Conservation (phyloP, 1,140 invertebrate genomes). For the Caligus rogercresseyi region DNA sequence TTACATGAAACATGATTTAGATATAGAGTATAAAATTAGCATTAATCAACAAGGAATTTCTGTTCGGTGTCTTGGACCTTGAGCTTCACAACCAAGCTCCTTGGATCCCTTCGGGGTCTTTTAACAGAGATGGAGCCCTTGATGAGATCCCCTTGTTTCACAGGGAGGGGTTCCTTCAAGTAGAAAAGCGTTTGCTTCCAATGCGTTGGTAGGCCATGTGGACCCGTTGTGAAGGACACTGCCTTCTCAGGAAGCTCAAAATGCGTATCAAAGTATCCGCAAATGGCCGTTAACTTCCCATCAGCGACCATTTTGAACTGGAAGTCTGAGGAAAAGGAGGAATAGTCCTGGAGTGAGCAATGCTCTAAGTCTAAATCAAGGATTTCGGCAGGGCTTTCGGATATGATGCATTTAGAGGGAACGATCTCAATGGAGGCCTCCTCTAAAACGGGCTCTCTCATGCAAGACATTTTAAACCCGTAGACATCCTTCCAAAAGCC, state of each 20-base stretch:
- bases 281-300: slow-evolving; percentile 51
- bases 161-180: slow-evolving; percentile 47
- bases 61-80: not conserved
- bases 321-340: slow-evolving; percentile 62
- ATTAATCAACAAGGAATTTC: slow-evolving; percentile 5
- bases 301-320: slow-evolving; percentile 39
- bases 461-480: slow-evolving; percentile 87
- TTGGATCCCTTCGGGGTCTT: slow-evolving; percentile 19
- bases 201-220: slow-evolving; percentile 56
- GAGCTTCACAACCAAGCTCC: slow-evolving; percentile 3
- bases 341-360: slow-evolving; percentile 50
- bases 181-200: slow-evolving; percentile 97
- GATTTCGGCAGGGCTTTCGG: slow-evolving; percentile 41
- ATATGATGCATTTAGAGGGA: slow-evolving; percentile 52
- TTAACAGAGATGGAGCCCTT: not conserved
- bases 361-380: slow-evolving; percentile 58
- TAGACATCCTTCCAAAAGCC: slow-evolving; percentile 92
- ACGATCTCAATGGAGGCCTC: slow-evolving; percentile 79
- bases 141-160: slow-evolving; percentile 41
- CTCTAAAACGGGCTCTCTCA: slow-evolving; percentile 66
- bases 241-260: slow-evolving; percentile 45
- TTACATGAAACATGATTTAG: slow-evolving; percentile 12
- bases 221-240: slow-evolving; percentile 53
- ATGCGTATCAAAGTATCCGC: slow-evolving; percentile 81
- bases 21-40: not conserved